These are phyloP conservation scores for Brachyhypopomus occidentalis DNA, from an alignment of 2,113 vertebrate genomes.

Conservation along the genomic window DNA sequence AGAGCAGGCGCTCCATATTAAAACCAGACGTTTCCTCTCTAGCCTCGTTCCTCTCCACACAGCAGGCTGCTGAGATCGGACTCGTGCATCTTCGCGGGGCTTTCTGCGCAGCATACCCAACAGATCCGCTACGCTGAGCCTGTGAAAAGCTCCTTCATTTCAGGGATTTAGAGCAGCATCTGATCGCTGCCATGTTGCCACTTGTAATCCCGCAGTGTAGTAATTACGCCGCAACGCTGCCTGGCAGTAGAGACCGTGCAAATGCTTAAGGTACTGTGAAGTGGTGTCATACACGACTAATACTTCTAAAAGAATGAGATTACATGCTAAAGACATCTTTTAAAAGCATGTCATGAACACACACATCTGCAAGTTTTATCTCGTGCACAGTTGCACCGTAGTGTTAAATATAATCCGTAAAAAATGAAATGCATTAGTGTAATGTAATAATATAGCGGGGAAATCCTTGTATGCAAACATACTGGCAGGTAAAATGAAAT, in stretches of 20 bases:
- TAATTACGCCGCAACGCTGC: constrained; percentile 47
- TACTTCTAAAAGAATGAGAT: constrained; percentile 44
- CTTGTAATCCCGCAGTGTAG: constrained; percentile 46
- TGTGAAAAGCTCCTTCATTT: constrained; percentile 63
- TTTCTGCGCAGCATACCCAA: constrained; percentile 54
- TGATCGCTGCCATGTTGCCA: constrained; percentile 62
- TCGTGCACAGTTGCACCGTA: background rate
- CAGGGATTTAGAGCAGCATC: constrained; percentile 65
- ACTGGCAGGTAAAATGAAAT: no score
- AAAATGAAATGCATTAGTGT: background rate
- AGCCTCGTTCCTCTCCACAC: constrained; percentile 49
- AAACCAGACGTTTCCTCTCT: constrained; percentile 54
- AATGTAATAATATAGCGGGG: no score
- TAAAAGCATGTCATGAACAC: constrained; percentile 18
- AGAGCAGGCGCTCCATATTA: constrained; percentile 43
- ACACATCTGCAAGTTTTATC: constrained; percentile 7
- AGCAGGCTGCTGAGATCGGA: constrained; percentile 59
- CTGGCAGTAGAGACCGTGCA: constrained; percentile 36
- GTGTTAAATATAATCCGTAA: background rate
- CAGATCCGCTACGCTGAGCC: constrained; percentile 59
- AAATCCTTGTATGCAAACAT: no score
- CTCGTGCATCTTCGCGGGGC: constrained; percentile 50
- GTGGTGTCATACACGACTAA: constrained; percentile 28
- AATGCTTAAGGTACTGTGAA: constrained; percentile 36
- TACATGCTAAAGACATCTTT: constrained; percentile 29